Conservation (phyloP, 2,797 vertebrate genomes). For the Uromys caudimaculatus region DNA sequence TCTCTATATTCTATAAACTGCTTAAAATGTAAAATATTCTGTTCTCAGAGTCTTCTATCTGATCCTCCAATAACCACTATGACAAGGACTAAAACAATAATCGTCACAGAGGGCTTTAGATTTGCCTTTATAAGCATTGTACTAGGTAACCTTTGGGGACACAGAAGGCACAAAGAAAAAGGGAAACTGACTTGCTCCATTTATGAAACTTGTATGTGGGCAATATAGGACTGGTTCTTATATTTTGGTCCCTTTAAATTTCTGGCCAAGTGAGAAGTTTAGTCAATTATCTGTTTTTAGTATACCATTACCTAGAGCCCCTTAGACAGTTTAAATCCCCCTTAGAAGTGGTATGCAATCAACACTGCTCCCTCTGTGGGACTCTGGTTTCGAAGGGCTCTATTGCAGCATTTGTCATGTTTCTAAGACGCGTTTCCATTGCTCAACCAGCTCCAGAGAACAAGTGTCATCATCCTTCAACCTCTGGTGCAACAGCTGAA, state of each 20-base stretch:
- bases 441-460: conserved; percentile 56
- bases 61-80: not conserved
- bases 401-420: conserved; percentile 57
- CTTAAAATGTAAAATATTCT: not conserved
- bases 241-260: not conserved
- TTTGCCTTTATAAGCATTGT: not conserved
- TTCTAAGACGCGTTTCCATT: conserved; percentile 73
- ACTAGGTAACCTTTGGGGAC: not conserved
- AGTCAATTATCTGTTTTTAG: not conserved
- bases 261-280: conserved; percentile 28
- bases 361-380: conserved; percentile 57
- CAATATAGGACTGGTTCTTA: not conserved
- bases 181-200: not conserved
- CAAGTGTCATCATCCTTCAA: conserved; percentile 63
- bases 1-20: conserved; percentile 1
- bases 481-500: conserved; percentile 75
- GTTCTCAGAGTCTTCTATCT: not conserved
- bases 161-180: not conserved
- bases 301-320: not conserved
- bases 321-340: not conserved
- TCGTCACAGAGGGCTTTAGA: not conserved
- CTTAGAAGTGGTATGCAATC: not conserved
- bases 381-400: conserved; percentile 45
- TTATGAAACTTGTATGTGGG: not conserved
- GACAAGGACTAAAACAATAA: not conserved